These are phyloP conservation scores for Meandrina meandrites DNA, from an alignment of 92 coral and sea anemone species.

Conservation along the genomic window DNA sequence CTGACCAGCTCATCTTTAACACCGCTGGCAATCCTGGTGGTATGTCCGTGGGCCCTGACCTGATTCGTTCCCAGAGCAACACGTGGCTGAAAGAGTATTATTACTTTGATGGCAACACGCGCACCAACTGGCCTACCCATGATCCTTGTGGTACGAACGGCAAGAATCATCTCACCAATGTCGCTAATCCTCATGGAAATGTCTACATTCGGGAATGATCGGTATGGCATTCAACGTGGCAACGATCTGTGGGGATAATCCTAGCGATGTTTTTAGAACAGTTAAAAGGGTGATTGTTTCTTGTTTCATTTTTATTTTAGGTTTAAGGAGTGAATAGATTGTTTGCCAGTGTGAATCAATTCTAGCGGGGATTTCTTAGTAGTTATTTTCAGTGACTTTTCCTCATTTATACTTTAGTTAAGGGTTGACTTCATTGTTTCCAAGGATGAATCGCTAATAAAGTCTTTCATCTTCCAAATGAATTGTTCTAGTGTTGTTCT, in stretches of 20 bases:
- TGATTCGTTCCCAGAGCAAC: constrained; percentile 32
- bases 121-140: constrained; percentile 70
- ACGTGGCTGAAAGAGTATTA: constrained; percentile 51
- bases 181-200: constrained; percentile 57
- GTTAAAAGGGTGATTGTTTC: not conserved
- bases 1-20: constrained; percentile 29
- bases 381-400: too few species aligned
- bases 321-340: not conserved
- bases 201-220: constrained; percentile 52
- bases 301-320: too few species aligned
- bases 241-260: not conserved
- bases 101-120: constrained; percentile 54
- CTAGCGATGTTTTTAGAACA: not conserved
- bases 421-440: not conserved
- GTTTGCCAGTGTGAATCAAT: not conserved
- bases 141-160: constrained; percentile 64
- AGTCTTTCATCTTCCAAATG: not conserved
- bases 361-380: not conserved
- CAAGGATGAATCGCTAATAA: not conserved
- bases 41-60: constrained; percentile 41
- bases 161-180: constrained; percentile 33
- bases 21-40: constrained; percentile 40
- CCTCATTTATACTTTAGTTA: not conserved
- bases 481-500: too few species aligned
- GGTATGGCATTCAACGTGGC: not conserved